A percentile compares a stretch with the other conserved stretches of the same genome.
Conservation (phyloP, 2,797 vertebrate genomes). For the Agapornis canus region DNA sequence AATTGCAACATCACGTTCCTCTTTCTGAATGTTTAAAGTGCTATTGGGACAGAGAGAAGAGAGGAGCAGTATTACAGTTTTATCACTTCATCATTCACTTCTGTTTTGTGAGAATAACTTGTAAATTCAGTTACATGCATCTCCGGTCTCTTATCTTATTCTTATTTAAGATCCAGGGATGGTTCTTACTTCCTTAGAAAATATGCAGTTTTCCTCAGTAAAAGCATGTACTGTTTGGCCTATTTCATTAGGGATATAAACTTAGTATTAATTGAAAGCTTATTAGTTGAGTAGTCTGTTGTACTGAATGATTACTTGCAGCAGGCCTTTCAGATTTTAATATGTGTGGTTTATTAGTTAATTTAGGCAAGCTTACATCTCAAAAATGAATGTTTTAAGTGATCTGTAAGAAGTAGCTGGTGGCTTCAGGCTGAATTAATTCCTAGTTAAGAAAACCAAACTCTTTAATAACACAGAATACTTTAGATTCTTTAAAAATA, state of each 20-base stretch:
- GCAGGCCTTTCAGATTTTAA: neutral
- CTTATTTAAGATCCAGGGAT: neutral
- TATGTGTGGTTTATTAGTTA: neutral
- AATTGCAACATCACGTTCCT: neutral
- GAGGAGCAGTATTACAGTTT: neutral
- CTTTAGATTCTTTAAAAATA: neutral
- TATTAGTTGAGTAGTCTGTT: neutral
- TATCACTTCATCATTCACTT: neutral
- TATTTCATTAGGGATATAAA: neutral
- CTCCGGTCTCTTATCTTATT: neutral
- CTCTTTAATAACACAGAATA: neutral
- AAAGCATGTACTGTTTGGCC: neutral
- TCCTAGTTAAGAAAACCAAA: neutral
- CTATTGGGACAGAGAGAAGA: neutral
- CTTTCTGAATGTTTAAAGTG: neutral
- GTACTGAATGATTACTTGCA: neutral
- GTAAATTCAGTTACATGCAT: neutral
- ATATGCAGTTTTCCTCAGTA: neutral
- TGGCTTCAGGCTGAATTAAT: neutral
- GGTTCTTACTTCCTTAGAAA: neutral
- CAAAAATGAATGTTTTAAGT: neutral
- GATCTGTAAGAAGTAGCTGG: neutral
- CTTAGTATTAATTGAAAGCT: neutral
- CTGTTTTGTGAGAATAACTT: neutral
- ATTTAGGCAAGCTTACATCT: neutral